Evolutionary conservation across 2,113 vertebrate genomes (phyloP), one percentile per base, ranked within the genome.

Genomic region (Larimichthys polyactis): DNA sequence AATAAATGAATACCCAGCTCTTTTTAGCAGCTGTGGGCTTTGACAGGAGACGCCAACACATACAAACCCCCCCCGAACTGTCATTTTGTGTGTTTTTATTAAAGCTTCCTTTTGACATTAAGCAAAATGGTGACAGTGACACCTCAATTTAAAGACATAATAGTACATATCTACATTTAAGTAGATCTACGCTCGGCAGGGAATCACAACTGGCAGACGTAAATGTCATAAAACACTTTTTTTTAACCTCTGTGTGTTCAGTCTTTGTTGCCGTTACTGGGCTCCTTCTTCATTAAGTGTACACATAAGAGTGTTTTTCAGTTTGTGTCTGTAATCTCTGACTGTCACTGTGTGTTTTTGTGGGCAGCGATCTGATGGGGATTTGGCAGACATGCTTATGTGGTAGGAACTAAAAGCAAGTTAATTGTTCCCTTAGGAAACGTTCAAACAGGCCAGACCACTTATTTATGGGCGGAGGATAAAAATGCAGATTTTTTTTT

Each of bases 381-480:
- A 88, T 86, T 91, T 92, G 90, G 90, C 92, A 90, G 87, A 85
- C 87, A 78, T 86, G 89, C 86, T 91, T 87, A 75, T 92, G 89
- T 90, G 81, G 84, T 90, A 89, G 79, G 84, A 93, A 92, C 88
- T 93, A 89, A 94, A 93, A 90, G 91, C 85, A 85, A 92, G 89
- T 91, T 94, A 94, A 94, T 94, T 93, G 90, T 93, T 93, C 92
- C 90, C 92, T 6, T 3, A 83, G 89, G 93, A 92, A 79, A 75
- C 43, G 14, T 89, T 91, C 69, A 89, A 93, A 89, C 82, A 89
- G 87, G 70, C 83, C n/a, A 49, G 71, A 84, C 83, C 84, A 83
- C 89, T 94, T 91, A 81, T 90, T 92, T 73, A 90, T 83, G 83
- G 76, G 73, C 81, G 74, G 79, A 70, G 68, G 79, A 92, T 89